These are phyloP conservation scores for Asbolus verrucosus DNA, from an alignment of 1,140 invertebrate species.

Conservation along the genomic window DNA sequence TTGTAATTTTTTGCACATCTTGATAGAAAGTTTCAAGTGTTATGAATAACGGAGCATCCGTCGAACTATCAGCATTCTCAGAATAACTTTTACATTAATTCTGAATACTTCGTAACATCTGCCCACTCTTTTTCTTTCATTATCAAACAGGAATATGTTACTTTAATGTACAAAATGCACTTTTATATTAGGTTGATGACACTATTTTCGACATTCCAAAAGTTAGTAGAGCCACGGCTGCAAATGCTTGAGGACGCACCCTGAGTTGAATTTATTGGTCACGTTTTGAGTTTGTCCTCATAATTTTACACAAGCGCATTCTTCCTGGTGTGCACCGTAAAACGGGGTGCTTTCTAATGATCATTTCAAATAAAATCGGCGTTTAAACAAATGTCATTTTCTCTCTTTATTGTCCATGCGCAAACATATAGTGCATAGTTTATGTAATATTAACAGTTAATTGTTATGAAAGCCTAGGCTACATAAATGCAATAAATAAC, in stretches of 20 bases:
- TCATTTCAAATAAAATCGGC: too few relatives aligned
- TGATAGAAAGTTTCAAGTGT: background rate
- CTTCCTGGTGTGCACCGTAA: too few relatives aligned
- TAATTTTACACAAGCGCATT: too few relatives aligned
- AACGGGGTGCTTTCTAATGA: slow-evolving; percentile 3
- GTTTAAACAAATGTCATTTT: too few relatives aligned
- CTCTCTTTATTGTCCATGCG: too few relatives aligned
- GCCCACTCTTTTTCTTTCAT: background rate
- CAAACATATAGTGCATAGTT: background rate
- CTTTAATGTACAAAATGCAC: too few relatives aligned
- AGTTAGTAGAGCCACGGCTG: too few relatives aligned
- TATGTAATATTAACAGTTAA: slow-evolving; percentile 17
- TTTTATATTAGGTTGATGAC: too few relatives aligned
- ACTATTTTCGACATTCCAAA: too few relatives aligned
- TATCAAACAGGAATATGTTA: background rate
- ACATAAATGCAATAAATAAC: slow-evolving; percentile 31
- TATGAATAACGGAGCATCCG: slow-evolving; percentile 14
- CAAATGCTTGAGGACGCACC: too few relatives aligned
- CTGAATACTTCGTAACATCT: slow-evolving; percentile 2
- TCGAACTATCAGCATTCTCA: slow-evolving; percentile 13
- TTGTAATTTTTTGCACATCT: slow-evolving; percentile 20
- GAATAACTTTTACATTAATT: slow-evolving; percentile 30
- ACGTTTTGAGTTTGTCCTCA: too few relatives aligned
- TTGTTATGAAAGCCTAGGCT: slow-evolving; percentile 9
- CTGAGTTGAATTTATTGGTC: too few relatives aligned